A percentile compares a stretch with the other conserved stretches of the same genome.
phyloP scores from a whole-genome alignment of 2,113 vertebrate genomes.

The Atrichornis clamosus region DNA sequence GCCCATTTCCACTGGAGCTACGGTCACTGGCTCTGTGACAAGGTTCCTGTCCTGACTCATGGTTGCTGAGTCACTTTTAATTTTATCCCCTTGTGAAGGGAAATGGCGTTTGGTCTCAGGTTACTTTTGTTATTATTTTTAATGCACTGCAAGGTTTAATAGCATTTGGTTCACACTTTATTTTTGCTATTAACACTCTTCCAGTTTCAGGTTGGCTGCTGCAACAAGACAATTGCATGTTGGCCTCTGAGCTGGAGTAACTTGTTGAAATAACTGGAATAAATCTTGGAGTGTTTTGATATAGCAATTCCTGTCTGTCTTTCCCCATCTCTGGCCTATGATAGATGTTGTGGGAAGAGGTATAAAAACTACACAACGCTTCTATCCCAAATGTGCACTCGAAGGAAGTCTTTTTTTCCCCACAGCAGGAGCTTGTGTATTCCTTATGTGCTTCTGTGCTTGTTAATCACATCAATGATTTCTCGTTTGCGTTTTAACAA shows the following conservation, averaged over 20 bases:
- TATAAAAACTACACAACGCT: not conserved
- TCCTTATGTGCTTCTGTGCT: not conserved
- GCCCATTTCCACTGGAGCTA: not conserved
- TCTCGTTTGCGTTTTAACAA: not conserved
- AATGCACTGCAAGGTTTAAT: not conserved
- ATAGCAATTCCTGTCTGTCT: not conserved
- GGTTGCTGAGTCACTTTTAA: conserved; percentile 45
- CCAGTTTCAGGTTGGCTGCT: not conserved
- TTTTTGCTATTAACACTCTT: conserved; percentile 11
- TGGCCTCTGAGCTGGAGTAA: not conserved
- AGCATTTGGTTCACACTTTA: conserved; percentile 27
- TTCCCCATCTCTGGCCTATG: not conserved
- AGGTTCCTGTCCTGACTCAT: conserved; percentile 51
- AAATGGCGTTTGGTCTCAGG: conserved; percentile 5
- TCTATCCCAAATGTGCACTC: not conserved
- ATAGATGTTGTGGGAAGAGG: not conserved
- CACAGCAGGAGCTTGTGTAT: not conserved
- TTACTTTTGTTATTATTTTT: conserved; percentile 48
- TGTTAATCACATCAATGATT: not conserved
- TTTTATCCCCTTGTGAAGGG: conserved; percentile 20
- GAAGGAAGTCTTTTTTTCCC: not conserved
- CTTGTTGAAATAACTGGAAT: not conserved
- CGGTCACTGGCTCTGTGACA: not conserved
- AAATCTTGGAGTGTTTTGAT: not conserved
- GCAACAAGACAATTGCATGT: not conserved